phyloP scores from a whole-genome alignment of 2,888 invertebrate species.

The Drosophila antonietae region DNA sequence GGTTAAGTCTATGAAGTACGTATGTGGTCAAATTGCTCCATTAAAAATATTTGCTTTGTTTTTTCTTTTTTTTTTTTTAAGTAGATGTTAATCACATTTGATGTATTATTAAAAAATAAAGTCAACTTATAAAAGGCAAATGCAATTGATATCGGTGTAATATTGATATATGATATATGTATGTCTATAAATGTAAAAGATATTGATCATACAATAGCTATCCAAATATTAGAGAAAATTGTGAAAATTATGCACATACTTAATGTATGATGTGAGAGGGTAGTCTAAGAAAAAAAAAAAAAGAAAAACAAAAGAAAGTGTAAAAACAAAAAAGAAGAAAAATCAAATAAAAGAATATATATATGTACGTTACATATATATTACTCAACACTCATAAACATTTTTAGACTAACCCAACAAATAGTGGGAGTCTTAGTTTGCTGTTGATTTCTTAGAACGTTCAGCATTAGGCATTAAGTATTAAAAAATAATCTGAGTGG shows the following conservation, averaged over 20 bases:
- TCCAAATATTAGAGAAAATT: conserved; percentile 1
- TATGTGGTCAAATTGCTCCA: conserved; percentile 25
- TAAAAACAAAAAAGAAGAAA: too few relatives aligned
- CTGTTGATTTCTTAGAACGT: background rate
- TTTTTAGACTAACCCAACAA: background rate
- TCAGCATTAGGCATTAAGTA: background rate
- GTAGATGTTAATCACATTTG: conserved; percentile 37
- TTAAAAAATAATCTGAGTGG: background rate
- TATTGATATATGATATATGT: background rate
- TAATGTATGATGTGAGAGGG: background rate
- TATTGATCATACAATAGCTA: background rate
- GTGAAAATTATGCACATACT: background rate
- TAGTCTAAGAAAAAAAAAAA: background rate
- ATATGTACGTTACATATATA: background rate
- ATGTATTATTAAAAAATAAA: conserved; percentile 47
- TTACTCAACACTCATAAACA: background rate
- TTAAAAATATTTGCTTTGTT: background rate
- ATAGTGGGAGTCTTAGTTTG: background rate
- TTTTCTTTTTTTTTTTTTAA: conserved; percentile 12
- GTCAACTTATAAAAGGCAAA: conserved; percentile 29
- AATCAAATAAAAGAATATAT: background rate
- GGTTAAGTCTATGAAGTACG: background rate
- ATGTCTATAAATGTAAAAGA: background rate
- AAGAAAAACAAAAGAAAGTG: too few relatives aligned
- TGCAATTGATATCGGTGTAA: background rate